A percentile compares a stretch with the other conserved stretches of the same genome.
These are phyloP conservation scores for Castor canadensis DNA, from an alignment of 2,113 vertebrate species.

Conservation along the genomic window DNA sequence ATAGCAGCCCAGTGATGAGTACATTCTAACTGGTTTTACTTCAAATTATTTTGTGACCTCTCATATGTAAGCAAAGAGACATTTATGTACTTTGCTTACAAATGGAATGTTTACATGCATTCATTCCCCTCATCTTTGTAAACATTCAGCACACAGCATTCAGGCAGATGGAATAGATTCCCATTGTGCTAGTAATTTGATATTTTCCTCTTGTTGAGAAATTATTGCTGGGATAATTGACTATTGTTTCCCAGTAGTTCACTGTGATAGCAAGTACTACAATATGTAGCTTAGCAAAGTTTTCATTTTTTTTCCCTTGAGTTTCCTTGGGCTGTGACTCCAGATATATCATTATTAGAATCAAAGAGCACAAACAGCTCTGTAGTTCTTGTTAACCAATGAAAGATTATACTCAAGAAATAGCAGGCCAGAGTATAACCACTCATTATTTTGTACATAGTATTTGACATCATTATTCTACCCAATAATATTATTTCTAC, in stretches of 20 bases:
- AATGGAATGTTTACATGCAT: background rate
- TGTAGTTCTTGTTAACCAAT: background rate
- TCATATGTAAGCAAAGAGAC: background rate
- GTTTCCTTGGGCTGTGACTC: background rate
- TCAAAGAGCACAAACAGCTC: background rate
- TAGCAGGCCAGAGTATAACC: no score
- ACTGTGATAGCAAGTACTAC: background rate
- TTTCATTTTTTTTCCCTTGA: background rate
- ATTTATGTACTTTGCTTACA: background rate
- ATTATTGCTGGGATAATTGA: background rate
- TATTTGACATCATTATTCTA: background rate
- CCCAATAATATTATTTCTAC: background rate
- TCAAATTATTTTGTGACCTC: conserved; percentile 18
- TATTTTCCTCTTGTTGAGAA: background rate
- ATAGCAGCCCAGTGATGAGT: background rate
- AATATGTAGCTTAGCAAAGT: background rate
- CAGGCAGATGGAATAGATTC: background rate
- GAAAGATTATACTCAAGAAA: background rate
- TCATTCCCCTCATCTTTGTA: no score
- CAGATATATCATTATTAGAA: background rate
- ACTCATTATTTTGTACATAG: background rate
- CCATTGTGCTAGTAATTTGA: background rate
- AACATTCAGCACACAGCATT: no score
- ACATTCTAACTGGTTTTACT: background rate
- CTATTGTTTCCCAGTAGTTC: background rate